Evolutionary conservation across 2,113 vertebrate species (phyloP).

Genomic region (Cygnus buccinator): DNA sequence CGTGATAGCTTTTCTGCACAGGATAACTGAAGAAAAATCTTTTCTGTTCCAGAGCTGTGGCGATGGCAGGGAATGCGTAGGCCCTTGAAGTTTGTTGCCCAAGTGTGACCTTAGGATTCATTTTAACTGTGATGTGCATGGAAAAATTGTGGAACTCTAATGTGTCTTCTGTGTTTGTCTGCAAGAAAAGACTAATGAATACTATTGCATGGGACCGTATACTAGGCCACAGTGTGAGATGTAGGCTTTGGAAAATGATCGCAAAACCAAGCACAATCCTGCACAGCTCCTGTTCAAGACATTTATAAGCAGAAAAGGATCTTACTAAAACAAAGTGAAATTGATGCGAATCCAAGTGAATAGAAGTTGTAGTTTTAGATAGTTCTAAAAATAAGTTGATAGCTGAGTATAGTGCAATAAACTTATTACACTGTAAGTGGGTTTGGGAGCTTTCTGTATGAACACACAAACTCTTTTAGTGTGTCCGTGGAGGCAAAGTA

Average conservation of each 20-base stretch:
- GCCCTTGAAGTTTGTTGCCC: not conserved
- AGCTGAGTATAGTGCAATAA: not conserved
- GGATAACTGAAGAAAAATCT: not conserved
- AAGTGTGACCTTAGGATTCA: not conserved
- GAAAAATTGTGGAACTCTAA: not conserved
- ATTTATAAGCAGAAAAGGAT: not conserved
- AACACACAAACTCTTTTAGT: not conserved
- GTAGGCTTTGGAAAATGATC: not conserved
- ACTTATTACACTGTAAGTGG: not conserved
- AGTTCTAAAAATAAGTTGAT: not conserved
- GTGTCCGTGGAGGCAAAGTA: not conserved
- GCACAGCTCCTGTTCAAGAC: not conserved
- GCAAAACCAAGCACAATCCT: not conserved
- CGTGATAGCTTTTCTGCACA: not conserved
- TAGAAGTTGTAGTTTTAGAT: not conserved
- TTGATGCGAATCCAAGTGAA: not conserved
- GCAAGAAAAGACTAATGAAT: not conserved
- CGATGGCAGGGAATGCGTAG: not conserved
- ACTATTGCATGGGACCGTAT: not conserved
- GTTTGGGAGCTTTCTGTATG: not conserved
- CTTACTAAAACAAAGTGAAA: not conserved
- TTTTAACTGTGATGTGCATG: not conserved
- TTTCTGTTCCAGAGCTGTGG: not conserved
- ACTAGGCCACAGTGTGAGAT: not conserved
- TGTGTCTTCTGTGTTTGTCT: not conserved